Conservation (phyloP, 2,113 vertebrate genomes). For the Aldabrachelys gigantea region DNA sequence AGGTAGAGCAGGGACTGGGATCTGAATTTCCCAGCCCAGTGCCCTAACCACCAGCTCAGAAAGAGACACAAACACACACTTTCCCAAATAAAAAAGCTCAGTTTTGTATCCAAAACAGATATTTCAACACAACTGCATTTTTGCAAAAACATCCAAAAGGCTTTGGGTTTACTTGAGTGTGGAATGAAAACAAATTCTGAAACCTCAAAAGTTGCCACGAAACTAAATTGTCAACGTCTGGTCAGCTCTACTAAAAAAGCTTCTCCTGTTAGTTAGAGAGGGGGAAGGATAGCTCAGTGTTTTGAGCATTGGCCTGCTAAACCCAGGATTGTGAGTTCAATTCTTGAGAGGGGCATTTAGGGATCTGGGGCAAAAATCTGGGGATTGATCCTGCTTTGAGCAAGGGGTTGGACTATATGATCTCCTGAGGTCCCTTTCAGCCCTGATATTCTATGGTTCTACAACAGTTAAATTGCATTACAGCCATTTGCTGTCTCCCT, state of each 20-base stretch:
- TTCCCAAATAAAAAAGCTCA: not conserved
- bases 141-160: not conserved
- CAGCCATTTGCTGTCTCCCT: not conserved
- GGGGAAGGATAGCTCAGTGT: too few species aligned
- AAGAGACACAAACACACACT: not conserved
- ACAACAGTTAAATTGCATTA: not conserved
- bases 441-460: too few species aligned
- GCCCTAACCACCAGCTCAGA: not conserved
- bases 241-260: not conserved
- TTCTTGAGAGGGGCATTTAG: too few species aligned
- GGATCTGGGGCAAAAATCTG: too few species aligned
- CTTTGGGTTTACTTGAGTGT: not conserved
- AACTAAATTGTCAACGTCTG: not conserved
- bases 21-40: not conserved
- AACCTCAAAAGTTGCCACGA: not conserved
- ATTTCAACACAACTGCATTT: not conserved
- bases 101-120: not conserved
- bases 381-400: too few species aligned
- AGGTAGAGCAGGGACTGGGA: not conserved
- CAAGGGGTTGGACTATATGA: too few species aligned
- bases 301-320: too few species aligned
- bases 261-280: not conserved
- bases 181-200: not conserved
- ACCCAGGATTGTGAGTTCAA: too few species aligned
- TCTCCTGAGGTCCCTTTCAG: too few species aligned